Evolutionary conservation across 1,140 invertebrate species (phyloP).

Genomic region (Drosophila azteca): DNA sequence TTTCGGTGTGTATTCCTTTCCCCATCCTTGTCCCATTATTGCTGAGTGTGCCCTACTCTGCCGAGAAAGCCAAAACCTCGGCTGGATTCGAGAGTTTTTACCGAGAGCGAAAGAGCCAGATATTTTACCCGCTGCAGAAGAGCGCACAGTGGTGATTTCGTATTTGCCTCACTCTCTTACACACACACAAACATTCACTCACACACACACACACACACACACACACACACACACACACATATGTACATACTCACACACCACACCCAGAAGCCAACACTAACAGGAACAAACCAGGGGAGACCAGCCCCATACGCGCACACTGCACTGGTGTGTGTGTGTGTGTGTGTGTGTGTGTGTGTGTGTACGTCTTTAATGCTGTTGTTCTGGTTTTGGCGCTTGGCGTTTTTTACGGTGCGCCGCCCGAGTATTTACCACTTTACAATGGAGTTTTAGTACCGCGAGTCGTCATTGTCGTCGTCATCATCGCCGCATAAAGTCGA

Average conservation of each 20-base stretch:
- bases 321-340: conserved; percentile 36
- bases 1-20: neutral
- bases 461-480: conserved; percentile 82
- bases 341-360: too few species aligned
- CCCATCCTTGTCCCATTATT: too few species aligned
- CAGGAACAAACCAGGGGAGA: neutral
- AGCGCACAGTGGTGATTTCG: conserved; percentile 75
- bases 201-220: conserved; percentile 29
- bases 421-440: conserved; percentile 82
- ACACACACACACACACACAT: conserved; percentile 28
- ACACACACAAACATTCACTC: conserved; percentile 8
- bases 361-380: conserved; percentile 70
- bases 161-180: conserved; percentile 63
- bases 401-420: conserved; percentile 80
- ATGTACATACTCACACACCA: neutral
- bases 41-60: neutral
- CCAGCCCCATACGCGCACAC: neutral
- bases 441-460: conserved; percentile 81
- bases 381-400: conserved; percentile 82
- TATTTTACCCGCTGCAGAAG: conserved; percentile 63
- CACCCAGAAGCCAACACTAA: conserved; percentile 4
- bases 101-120: conserved; percentile 60
- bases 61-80: too few species aligned
- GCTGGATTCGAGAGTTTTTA: conserved; percentile 24
- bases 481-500: conserved; percentile 82